These are phyloP conservation scores for Acanthisitta chloris DNA, from an alignment of 2,113 vertebrate genomes.

Conservation along the genomic window DNA sequence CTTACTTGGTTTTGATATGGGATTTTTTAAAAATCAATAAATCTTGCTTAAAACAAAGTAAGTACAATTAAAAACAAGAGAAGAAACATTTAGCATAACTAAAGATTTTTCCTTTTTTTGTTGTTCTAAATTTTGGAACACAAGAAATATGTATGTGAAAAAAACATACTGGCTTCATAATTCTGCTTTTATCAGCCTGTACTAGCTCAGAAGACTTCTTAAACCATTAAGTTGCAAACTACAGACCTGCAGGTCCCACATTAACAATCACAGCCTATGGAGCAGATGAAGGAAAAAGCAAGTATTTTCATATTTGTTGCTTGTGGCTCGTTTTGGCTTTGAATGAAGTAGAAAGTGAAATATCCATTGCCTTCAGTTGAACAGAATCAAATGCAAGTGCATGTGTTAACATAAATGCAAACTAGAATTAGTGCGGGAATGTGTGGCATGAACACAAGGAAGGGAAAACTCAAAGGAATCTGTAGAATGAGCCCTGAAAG, in stretches of 20 bases:
- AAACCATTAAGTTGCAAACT: neutral
- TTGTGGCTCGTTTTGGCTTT: neutral
- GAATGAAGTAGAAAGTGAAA: neutral
- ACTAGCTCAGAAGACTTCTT: neutral
- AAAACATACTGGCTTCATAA: neutral
- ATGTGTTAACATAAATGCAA: conserved; percentile 11
- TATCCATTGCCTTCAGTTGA: neutral
- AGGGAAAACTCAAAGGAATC: neutral
- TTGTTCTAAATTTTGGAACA: neutral
- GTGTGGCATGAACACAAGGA: neutral
- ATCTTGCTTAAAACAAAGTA: neutral
- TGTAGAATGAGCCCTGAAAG: neutral
- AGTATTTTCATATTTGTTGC: neutral
- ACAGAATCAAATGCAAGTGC: neutral
- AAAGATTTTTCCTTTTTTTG: neutral
- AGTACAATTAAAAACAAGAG: neutral
- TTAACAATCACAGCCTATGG: neutral
- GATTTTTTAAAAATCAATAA: neutral
- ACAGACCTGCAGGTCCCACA: neutral
- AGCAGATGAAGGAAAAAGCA: neutral
- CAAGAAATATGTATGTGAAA: neutral
- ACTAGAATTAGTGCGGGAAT: neutral
- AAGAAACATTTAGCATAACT: neutral
- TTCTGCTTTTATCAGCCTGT: neutral
- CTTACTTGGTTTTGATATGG: neutral